Percentiles rank a stretch among this genome's conserved stretches.
These are phyloP conservation scores for Xanthia togata DNA, from an alignment of 2,888 invertebrate genomes.

Conservation along the genomic window DNA sequence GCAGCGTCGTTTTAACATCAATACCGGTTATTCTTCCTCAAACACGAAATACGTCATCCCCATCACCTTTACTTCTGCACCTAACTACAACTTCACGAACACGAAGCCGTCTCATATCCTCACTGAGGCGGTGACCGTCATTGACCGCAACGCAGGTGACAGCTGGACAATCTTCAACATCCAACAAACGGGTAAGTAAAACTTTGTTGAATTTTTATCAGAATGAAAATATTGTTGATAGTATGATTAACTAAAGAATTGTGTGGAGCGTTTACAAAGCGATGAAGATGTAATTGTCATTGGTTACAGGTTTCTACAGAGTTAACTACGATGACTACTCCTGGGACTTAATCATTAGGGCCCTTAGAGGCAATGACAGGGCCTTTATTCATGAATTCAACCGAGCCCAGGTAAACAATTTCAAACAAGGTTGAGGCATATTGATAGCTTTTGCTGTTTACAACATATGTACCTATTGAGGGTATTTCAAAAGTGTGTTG, in stretches of 20 bases:
- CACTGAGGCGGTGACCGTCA: conserved; percentile 72
- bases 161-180: conserved; percentile 91
- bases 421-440: not conserved
- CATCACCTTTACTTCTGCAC: conserved; percentile 81
- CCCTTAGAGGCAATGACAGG: conserved; percentile 77
- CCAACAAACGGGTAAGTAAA: conserved; percentile 89
- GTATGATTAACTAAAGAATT: no score
- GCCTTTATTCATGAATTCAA: conserved; percentile 91
- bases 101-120: conserved; percentile 86
- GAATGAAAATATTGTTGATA: no score
- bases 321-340: conserved; percentile 92
- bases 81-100: conserved; percentile 80
- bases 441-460: not conserved
- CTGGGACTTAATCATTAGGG: conserved; percentile 88
- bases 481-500: not conserved
- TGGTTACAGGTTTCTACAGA: conserved; percentile 91
- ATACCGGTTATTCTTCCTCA: conserved; percentile 76
- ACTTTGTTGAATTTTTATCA: not conserved
- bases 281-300: not conserved
- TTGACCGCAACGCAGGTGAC: conserved; percentile 79
- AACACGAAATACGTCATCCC: conserved; percentile 84
- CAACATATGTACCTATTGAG: not conserved
- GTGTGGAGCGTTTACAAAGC: no score
- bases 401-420: conserved; percentile 92
- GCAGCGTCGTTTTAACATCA: conserved; percentile 88